Conservation (phyloP, 2,113 vertebrate genomes). For the cattle (Bos taurus) region ARS-UCD2.0 NC_037357.1:85384501-85385000, state of each 20-base stretch:
- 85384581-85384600: not conserved
- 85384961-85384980: conserved; percentile 23
- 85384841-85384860: conserved; percentile 17
- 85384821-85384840: conserved; percentile 26
- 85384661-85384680: conserved; percentile 1
- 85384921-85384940: conserved; percentile 42
- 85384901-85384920: conserved; percentile 17
- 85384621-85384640: conserved; percentile 43
- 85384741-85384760: conserved; percentile 31
- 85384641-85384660: not conserved
- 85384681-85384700: conserved; percentile 36
- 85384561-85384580: not conserved
- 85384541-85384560: not conserved
- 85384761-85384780: conserved; percentile 26
- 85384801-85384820: not conserved
- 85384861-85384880: not conserved
- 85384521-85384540: conserved; percentile 13
- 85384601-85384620: conserved; percentile 5
- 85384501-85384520: not conserved
- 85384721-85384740: conserved; percentile 29
- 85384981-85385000: conserved; percentile 15
- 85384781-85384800: conserved; percentile 9
- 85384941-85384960: not conserved
- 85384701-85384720: conserved; percentile 11
- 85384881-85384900: conserved; percentile 44